Evolutionary conservation across 2,797 vertebrate genomes (phyloP).

Genomic region (Heteromormyrus szaboi): DNA sequence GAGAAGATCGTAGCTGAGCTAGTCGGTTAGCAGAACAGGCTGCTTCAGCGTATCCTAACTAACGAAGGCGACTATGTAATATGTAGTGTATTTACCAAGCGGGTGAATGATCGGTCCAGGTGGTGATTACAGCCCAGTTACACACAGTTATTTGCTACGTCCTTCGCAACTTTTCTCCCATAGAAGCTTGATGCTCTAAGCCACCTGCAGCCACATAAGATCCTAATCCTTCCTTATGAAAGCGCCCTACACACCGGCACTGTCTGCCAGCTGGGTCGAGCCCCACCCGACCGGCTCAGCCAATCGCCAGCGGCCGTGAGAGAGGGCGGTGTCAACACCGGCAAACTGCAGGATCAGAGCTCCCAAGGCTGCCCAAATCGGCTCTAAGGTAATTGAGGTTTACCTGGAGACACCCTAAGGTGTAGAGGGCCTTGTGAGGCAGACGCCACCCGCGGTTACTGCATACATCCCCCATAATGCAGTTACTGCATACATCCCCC

Average conservation of each 20-base stretch:
- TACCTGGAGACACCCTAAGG: background rate
- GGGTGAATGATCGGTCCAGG: background rate
- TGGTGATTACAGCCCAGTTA: background rate
- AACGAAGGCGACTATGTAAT: background rate
- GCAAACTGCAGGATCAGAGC: background rate
- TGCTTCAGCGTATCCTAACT: background rate
- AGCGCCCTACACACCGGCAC: background rate
- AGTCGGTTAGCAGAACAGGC: background rate
- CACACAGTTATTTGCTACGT: background rate
- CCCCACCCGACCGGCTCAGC: too few species aligned
- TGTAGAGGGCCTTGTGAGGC: background rate
- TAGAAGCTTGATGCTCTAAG: background rate
- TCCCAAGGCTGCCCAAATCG: background rate
- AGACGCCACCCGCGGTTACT: background rate
- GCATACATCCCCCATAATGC: background rate
- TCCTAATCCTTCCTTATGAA: background rate
- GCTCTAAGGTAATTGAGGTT: background rate
- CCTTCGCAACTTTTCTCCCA: background rate
- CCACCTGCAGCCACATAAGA: background rate
- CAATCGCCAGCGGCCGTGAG: background rate
- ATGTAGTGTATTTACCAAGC: background rate
- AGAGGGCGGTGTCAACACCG: background rate
- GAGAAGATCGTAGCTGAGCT: background rate
- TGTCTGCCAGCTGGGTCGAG: background rate
- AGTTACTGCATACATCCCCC: background rate